A percentile compares a stretch with the other conserved stretches of the same genome.
phyloP scores from a whole-genome alignment of 2,797 vertebrate species.

The Sebastes hopkinsi region DNA sequence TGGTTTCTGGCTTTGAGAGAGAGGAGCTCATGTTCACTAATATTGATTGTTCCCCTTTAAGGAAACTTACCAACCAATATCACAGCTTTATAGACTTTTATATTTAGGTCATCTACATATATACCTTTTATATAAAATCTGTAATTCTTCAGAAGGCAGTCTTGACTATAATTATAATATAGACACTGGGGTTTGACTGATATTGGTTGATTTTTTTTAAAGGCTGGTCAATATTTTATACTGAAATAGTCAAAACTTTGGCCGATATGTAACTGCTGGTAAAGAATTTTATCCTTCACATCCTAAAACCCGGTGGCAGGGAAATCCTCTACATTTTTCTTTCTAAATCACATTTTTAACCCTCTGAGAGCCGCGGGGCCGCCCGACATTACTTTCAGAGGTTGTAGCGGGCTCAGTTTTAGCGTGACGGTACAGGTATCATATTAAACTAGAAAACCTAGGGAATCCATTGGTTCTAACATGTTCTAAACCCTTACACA shows the following conservation, averaged over 20 bases:
- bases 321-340: not conserved
- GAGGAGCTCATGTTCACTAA: no score
- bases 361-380: no score
- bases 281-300: not conserved
- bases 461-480: no score
- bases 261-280: not conserved
- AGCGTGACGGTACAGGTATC: no score
- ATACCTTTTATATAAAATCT: not conserved
- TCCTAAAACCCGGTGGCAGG: not conserved
- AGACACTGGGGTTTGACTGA: not conserved
- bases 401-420: no score
- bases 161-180: not conserved
- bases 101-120: not conserved
- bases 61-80: not conserved
- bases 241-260: not conserved
- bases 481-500: no score
- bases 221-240: not conserved
- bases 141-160: not conserved
- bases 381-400: no score
- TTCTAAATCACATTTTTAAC: not conserved
- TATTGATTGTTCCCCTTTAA: no score
- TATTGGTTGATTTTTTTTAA: not conserved
- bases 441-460: no score
- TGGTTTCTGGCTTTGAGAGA: no score
- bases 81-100: not conserved